Conservation (phyloP, 2,797 vertebrate species). For the Leontocebus nigricollis region DNA sequence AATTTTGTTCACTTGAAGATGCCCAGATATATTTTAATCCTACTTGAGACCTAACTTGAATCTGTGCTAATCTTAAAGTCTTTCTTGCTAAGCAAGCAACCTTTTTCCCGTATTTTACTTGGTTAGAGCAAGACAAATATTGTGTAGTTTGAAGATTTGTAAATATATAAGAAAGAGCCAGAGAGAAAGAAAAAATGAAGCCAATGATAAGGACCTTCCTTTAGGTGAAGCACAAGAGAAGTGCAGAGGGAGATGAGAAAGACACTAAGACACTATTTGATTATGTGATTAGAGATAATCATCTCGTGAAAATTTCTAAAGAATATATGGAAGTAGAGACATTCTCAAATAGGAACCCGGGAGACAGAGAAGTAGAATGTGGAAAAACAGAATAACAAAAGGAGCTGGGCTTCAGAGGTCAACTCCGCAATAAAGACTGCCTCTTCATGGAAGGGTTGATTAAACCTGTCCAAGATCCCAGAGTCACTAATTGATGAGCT, state of each 20-base stretch:
- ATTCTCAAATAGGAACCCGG: neutral
- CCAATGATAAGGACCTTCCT: neutral
- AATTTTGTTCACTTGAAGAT: neutral
- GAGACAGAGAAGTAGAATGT: neutral
- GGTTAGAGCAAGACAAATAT: neutral
- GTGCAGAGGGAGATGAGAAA: neutral
- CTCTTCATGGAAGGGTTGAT: neutral
- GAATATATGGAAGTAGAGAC: neutral
- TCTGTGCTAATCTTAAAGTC: neutral
- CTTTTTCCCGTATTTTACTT: neutral
- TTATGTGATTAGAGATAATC: neutral
- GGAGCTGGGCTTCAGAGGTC: neutral
- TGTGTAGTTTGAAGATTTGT: neutral
- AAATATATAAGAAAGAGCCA: neutral
- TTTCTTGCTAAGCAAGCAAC: slow-evolving; percentile 3
- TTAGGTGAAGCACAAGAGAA: neutral
- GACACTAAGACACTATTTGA: neutral
- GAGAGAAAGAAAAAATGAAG: neutral
- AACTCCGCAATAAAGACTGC: neutral
- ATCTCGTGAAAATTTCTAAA: neutral
- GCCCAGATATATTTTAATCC: neutral
- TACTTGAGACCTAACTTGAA: neutral
- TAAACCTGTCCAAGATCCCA: neutral
- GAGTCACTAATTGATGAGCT: slow-evolving; percentile 21
- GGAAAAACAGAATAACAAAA: neutral